Percentiles rank a stretch among this genome's conserved stretches.
These are phyloP conservation scores for Drosophila pseudoobscura DNA, from an alignment of 1,140 invertebrate species.

Conservation along the genomic window DNA sequence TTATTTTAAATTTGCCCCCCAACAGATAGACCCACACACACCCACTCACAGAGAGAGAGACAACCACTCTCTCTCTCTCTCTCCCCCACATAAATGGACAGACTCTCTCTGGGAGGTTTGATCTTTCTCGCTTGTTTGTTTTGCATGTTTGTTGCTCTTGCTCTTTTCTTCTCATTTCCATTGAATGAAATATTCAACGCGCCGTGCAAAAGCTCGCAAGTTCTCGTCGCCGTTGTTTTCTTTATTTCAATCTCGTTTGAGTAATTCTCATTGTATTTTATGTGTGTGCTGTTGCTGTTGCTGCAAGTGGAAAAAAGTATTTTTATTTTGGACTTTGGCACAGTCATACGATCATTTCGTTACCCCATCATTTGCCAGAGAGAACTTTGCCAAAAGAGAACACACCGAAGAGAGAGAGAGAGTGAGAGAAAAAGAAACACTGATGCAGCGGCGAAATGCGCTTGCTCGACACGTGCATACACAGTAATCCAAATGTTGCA, in stretches of 20 bases:
- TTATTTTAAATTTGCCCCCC: conserved; percentile 63
- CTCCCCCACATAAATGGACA: too few species aligned
- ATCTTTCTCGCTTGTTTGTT: conserved; percentile 56
- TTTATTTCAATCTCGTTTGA: conserved; percentile 56
- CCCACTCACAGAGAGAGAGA: background rate
- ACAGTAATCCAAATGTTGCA: conserved; percentile 39
- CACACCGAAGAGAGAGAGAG: conserved; percentile 3
- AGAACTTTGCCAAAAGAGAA: conserved; percentile 1
- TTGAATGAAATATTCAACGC: conserved; percentile 56
- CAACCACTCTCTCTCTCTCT: too few species aligned
- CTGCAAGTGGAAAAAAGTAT: conserved; percentile 65
- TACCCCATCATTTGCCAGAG: conserved; percentile 59
- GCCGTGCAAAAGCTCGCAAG: conserved; percentile 39
- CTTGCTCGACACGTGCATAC: conserved; percentile 2
- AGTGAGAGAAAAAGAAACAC: background rate
- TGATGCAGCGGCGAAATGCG: conserved; percentile 30
- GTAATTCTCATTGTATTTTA: conserved; percentile 58
- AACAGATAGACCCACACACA: conserved; percentile 26
- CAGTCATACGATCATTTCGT: conserved; percentile 79
- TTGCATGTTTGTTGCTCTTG: conserved; percentile 50
- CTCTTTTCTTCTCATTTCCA: conserved; percentile 44
- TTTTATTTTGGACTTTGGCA: conserved; percentile 81
- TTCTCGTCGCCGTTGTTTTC: conserved; percentile 23
- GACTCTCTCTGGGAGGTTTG: background rate
- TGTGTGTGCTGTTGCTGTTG: conserved; percentile 18